These are phyloP conservation scores for Hyppa rectilinea DNA, from an alignment of 2,888 invertebrate species.

Conservation along the genomic window DNA sequence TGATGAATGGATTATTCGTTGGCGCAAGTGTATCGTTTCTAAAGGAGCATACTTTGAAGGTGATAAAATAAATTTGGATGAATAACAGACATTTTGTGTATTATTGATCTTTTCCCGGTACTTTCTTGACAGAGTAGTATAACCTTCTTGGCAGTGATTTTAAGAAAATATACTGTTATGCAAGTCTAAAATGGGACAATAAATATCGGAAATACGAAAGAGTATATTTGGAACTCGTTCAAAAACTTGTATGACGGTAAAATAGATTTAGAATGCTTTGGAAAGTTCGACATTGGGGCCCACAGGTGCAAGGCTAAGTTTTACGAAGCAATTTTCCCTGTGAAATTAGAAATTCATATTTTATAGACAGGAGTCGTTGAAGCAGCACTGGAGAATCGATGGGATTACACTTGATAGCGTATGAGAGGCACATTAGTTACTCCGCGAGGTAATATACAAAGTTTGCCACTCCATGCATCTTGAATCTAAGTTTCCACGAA, in stretches of 20 bases:
- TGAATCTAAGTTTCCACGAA: conserved; percentile 45
- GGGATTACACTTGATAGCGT: conserved; percentile 33
- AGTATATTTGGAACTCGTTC: conserved; percentile 79
- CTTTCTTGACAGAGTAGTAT: too few relatives aligned
- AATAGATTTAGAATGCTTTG: conserved; percentile 75
- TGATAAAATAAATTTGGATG: too few relatives aligned
- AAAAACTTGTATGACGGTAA: conserved; percentile 73
- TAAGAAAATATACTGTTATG: conserved; percentile 55
- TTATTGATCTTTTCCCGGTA: too few relatives aligned
- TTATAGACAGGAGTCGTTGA: conserved; percentile 44
- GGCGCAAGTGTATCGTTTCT: too few relatives aligned
- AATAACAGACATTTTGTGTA: too few relatives aligned
- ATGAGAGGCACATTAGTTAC: conserved; percentile 31
- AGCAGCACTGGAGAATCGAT: conserved; percentile 38
- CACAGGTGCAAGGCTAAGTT: conserved; percentile 73
- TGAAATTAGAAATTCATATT: conserved; percentile 69
- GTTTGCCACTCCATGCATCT: conserved; percentile 34
- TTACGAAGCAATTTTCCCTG: conserved; percentile 73
- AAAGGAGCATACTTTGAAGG: too few relatives aligned
- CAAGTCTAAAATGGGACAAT: conserved; percentile 73
- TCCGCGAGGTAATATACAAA: conserved; percentile 25
- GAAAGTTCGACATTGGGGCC: conserved; percentile 61
- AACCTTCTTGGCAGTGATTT: conserved; percentile 59
- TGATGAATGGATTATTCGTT: too few relatives aligned
- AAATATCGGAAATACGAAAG: conserved; percentile 75